These are phyloP conservation scores for Drosophila mayri DNA, from an alignment of 1,140 invertebrate species.

Conservation along the genomic window DNA sequence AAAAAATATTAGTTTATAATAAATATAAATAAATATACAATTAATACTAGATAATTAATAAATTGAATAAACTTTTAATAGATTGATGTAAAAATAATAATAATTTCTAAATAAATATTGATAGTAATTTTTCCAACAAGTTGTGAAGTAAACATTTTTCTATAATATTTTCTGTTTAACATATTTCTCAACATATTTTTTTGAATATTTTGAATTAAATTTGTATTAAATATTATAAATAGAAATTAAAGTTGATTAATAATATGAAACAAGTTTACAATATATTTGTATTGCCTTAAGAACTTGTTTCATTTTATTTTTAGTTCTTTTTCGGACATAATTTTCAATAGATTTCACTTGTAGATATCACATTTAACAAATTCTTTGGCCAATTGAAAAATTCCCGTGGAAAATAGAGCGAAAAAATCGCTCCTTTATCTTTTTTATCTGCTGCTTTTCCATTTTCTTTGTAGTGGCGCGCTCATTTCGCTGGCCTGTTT, in stretches of 20 bases:
- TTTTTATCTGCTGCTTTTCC: conserved; percentile 4
- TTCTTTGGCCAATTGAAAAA: background rate
- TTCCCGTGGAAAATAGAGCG: background rate
- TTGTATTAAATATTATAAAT: no score
- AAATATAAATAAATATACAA: background rate
- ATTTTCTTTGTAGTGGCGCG: conserved; percentile 13
- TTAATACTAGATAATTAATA: background rate
- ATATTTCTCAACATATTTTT: no score
- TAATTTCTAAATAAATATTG: background rate
- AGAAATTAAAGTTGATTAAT: no score
- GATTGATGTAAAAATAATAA: background rate
- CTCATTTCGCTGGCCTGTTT: conserved; percentile 31
- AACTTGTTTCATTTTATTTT: background rate
- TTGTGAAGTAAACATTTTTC: no score
- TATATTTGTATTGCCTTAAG: background rate
- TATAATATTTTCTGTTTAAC: no score
- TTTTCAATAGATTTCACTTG: background rate
- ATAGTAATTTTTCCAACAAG: no score
- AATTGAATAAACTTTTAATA: background rate
- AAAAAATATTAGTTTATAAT: background rate
- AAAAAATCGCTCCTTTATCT: background rate
- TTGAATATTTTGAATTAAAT: no score
- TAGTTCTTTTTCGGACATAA: background rate
- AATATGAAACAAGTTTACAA: no score
- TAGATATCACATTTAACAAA: background rate